phyloP scores from a whole-genome alignment of 2,797 vertebrate species.

The Helostoma temminkii region DNA sequence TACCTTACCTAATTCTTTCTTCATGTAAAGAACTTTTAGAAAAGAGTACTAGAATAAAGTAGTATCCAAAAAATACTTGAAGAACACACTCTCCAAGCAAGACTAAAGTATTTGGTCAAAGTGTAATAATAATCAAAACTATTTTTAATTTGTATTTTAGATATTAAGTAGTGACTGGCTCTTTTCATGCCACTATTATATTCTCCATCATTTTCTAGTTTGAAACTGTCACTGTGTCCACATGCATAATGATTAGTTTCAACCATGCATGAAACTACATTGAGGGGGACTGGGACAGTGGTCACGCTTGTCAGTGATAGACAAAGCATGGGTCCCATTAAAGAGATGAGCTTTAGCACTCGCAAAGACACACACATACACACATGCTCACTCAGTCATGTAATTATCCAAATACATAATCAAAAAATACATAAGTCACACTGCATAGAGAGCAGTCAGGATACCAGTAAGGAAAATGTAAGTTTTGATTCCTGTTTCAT shows the following conservation, averaged over 20 bases:
- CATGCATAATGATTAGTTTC: slow-evolving; percentile 77
- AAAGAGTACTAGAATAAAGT: not conserved
- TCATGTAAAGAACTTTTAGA: slow-evolving; percentile 4
- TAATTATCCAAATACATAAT: slow-evolving; percentile 25
- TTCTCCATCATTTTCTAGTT: slow-evolving; percentile 50
- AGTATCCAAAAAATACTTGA: no score
- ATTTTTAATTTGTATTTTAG: slow-evolving; percentile 38
- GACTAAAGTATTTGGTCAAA: slow-evolving; percentile 6
- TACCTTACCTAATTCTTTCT: not conserved
- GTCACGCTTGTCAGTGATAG: slow-evolving; percentile 75
- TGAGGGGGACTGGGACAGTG: slow-evolving; percentile 67
- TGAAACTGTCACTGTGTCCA: slow-evolving; percentile 69
- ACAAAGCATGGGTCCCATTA: slow-evolving; percentile 78
- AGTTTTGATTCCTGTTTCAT: slow-evolving; percentile 5
- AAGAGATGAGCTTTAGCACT: slow-evolving; percentile 65
- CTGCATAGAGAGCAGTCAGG: not conserved
- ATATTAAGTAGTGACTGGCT: slow-evolving; percentile 24
- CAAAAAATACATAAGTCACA: not conserved
- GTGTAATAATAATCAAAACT: slow-evolving; percentile 9
- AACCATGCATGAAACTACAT: slow-evolving; percentile 79
- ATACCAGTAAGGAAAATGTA: not conserved
- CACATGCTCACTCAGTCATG: slow-evolving; percentile 28
- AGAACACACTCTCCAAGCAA: slow-evolving; percentile 9
- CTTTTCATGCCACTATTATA: slow-evolving; percentile 31
- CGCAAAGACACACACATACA: slow-evolving; percentile 17